A percentile compares a stretch with the other conserved stretches of the same genome.
Evolutionary conservation across 2,888 invertebrate genomes (phyloP).

Genomic region (Liodrosophila aerea): DNA sequence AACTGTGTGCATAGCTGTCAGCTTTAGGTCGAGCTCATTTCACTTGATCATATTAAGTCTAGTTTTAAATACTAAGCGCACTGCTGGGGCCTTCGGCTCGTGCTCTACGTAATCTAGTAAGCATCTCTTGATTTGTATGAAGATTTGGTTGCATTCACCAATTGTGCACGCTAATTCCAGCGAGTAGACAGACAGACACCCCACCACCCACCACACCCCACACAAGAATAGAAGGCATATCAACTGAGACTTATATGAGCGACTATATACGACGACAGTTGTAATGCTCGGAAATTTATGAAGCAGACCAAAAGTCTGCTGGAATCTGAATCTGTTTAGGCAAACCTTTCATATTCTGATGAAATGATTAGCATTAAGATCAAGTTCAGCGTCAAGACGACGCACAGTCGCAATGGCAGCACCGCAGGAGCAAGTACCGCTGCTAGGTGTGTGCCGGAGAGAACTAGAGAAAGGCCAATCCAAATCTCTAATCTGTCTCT

Average conservation of each 20-base stretch:
- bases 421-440: conserved; percentile 53
- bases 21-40: too few relatives aligned
- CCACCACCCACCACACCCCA: neutral
- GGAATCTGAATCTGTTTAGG: conserved; percentile 2
- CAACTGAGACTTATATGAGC: neutral
- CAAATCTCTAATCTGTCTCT: neutral
- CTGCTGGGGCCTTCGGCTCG: too few relatives aligned
- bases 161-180: conserved; percentile 3
- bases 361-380: conserved; percentile 25
- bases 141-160: conserved; percentile 2
- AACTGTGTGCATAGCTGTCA: too few relatives aligned
- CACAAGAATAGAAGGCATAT: neutral
- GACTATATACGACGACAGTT: neutral
- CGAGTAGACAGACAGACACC: neutral
- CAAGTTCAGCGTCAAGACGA: conserved; percentile 4
- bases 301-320: conserved; percentile 2
- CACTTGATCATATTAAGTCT: too few relatives aligned
- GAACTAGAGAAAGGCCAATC: too few relatives aligned
- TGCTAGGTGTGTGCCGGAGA: conserved; percentile 46
- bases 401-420: conserved; percentile 39
- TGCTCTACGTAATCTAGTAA: too few relatives aligned
- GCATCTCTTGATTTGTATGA: neutral
- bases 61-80: too few relatives aligned
- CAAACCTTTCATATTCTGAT: conserved; percentile 25
- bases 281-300: conserved; percentile 11